These are phyloP conservation scores for Leucophenga varia DNA, from an alignment of 1,140 invertebrate genomes.

Conservation along the genomic window DNA sequence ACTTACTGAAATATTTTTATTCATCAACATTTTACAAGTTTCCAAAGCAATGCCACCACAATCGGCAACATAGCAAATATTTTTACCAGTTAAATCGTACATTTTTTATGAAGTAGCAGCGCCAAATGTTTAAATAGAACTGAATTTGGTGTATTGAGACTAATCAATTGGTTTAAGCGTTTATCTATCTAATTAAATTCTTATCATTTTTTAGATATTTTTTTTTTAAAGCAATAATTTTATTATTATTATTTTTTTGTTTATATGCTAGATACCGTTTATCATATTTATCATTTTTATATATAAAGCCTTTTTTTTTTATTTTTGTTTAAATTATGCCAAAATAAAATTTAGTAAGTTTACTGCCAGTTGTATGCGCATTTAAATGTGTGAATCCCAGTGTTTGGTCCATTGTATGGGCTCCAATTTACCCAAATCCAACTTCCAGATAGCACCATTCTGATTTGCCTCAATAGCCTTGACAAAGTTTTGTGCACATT, in stretches of 20 bases:
- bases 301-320: conserved; percentile 9
- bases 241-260: conserved; percentile 14
- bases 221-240: conserved; percentile 6
- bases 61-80: conserved; percentile 50
- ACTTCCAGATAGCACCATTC: conserved; percentile 46
- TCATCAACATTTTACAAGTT: conserved; percentile 46
- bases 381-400: conserved; percentile 43
- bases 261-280: conserved; percentile 10
- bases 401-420: conserved; percentile 33
- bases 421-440: conserved; percentile 35
- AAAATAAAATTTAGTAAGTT: too few species aligned
- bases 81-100: conserved; percentile 42
- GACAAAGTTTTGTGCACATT: conserved; percentile 41
- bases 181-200: neutral
- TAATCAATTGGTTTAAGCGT: too few species aligned
- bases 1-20: conserved; percentile 48
- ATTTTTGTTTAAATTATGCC: neutral
- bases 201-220: conserved; percentile 1
- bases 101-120: conserved; percentile 17
- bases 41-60: conserved; percentile 47
- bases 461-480: conserved; percentile 44
- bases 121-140: too few species aligned
- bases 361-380: too few species aligned
- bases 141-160: too few species aligned
- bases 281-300: conserved; percentile 14